phyloP scores from a whole-genome alignment of 2,888 invertebrate genomes.

The Archaeoteleia sp. region DNA sequence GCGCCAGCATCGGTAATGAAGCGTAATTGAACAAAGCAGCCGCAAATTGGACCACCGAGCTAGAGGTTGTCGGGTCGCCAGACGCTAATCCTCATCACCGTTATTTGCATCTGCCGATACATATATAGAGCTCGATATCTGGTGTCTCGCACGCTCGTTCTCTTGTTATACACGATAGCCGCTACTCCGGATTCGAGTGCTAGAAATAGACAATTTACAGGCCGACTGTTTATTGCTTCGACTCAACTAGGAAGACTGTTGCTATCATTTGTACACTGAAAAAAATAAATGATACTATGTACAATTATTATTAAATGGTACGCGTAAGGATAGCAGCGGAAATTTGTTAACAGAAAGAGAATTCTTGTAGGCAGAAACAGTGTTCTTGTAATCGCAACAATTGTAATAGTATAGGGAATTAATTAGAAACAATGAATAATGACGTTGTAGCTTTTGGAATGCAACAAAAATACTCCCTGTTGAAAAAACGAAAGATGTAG shows the following conservation, averaged over 20 bases:
- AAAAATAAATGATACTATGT: too few species aligned
- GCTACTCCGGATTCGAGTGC: constrained; percentile 13
- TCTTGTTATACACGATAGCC: constrained; percentile 29
- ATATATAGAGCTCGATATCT: constrained; percentile 43
- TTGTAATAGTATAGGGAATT: too few species aligned
- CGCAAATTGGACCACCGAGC: constrained; percentile 75
- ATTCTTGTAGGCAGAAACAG: too few species aligned
- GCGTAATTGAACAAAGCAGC: constrained; percentile 74
- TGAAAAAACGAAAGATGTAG: too few species aligned
- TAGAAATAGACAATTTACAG: constrained; percentile 22
- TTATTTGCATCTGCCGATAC: constrained; percentile 54
- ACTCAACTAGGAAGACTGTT: constrained; percentile 18
- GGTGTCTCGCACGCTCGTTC: constrained; percentile 19
- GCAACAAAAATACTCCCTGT: too few species aligned
- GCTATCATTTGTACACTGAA: constrained; percentile 8
- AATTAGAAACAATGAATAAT: too few species aligned
- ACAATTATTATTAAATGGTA: too few species aligned
- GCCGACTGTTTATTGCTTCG: constrained; percentile 7
- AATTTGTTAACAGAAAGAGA: too few species aligned
- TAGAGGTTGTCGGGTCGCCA: constrained; percentile 65
- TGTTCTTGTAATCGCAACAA: too few species aligned
- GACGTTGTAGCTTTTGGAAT: too few species aligned
- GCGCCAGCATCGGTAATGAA: constrained; percentile 67
- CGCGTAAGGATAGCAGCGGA: too few species aligned
- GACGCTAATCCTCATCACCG: constrained; percentile 64